Conservation (phyloP, 2,888 invertebrate genomes). For the Microdon myrmicae region DNA sequence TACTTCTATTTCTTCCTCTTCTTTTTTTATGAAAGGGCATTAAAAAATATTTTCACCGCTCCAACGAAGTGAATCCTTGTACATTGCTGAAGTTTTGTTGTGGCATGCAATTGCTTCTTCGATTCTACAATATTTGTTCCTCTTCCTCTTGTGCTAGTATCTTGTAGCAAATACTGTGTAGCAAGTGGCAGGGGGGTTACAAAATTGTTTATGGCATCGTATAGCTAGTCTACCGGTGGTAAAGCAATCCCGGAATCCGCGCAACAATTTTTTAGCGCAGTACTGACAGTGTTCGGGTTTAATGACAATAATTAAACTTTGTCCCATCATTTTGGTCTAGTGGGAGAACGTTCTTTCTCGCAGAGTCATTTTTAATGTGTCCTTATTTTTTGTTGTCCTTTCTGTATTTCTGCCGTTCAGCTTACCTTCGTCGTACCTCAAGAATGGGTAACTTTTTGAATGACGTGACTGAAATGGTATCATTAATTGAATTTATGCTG, state of each 20-base stretch:
- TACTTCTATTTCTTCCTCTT: no score
- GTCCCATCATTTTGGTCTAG: constrained; percentile 32
- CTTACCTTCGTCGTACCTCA: constrained; percentile 16
- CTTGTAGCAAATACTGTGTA: no score
- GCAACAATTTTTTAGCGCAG: constrained; percentile 35
- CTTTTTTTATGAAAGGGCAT: constrained; percentile 39
- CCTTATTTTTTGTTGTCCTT: constrained; percentile 16
- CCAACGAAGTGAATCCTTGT: constrained; percentile 15
- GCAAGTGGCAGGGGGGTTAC: constrained; percentile 17
- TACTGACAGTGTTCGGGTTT: constrained; percentile 41
- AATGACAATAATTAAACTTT: constrained; percentile 52
- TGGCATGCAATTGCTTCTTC: constrained; percentile 44
- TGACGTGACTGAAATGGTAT: constrained; percentile 43
- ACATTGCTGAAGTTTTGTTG: constrained; percentile 21
- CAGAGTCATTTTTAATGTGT: constrained; percentile 4
- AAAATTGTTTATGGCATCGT: constrained; percentile 49
- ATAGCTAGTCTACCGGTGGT: constrained; percentile 28
- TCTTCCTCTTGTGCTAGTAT: no score
- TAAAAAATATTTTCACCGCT: constrained; percentile 40
- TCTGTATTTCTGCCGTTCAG: constrained; percentile 18
- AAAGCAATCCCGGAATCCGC: constrained; percentile 20
- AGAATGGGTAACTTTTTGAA: constrained; percentile 33
- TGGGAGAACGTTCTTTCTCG: constrained; percentile 27
- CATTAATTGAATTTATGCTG: constrained; percentile 48
- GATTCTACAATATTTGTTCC: constrained; percentile 21